Evolutionary conservation across 2,888 invertebrate genomes (phyloP).

Genomic region (Epinotia brunnichana): DNA sequence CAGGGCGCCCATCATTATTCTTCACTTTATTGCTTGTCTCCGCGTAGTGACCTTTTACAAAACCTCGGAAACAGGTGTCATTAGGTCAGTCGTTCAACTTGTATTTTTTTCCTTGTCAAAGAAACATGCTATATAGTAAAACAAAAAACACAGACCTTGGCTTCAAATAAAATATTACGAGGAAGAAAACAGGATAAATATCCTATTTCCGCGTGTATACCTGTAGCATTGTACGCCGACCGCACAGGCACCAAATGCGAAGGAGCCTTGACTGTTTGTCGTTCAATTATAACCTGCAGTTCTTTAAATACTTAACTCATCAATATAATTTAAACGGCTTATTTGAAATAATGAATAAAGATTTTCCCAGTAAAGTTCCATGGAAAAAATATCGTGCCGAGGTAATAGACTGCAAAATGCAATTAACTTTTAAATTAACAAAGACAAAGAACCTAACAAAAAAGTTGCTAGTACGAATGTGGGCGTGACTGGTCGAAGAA

Average conservation of each 20-base stretch:
- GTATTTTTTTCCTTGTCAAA: constrained; percentile 33
- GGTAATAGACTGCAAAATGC: constrained; percentile 3
- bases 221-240: background rate
- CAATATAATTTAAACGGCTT: constrained; percentile 4
- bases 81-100: constrained; percentile 44
- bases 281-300: constrained; percentile 8
- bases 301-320: constrained; percentile 5
- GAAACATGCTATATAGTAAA: constrained; percentile 4
- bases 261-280: constrained; percentile 15
- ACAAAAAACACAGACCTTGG: constrained; percentile 21
- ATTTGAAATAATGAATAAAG: constrained; percentile 10
- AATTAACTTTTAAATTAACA: constrained; percentile 11
- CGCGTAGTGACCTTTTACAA: constrained; percentile 47
- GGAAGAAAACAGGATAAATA: constrained; percentile 36
- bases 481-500: constrained; percentile 11
- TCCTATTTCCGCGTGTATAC: constrained; percentile 28
- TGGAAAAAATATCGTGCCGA: constrained; percentile 2
- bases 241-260: background rate
- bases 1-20: constrained; percentile 21
- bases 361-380: constrained; percentile 8
- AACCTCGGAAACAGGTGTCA: constrained; percentile 47
- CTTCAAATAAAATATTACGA: constrained; percentile 36
- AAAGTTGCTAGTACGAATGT: background rate
- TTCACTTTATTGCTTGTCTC: constrained; percentile 38
- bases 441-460: background rate